These are phyloP conservation scores for Phylloscopus collybita DNA, from an alignment of 2,797 vertebrate species.

Conservation along the genomic window DNA sequence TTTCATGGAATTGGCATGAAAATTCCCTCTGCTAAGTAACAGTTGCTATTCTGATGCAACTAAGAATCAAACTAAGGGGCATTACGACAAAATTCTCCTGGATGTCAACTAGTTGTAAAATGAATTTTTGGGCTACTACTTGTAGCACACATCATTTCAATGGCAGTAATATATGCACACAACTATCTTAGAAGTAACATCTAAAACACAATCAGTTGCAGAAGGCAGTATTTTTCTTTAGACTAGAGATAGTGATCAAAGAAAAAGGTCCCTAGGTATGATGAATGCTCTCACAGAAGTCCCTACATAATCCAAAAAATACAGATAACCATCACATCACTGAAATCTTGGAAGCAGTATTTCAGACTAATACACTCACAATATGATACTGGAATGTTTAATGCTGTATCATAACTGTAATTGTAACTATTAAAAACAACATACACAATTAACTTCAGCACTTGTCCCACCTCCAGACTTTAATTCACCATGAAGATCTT, in stretches of 20 bases:
- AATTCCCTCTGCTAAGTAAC: neutral
- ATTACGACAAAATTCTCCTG: neutral
- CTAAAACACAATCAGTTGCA: neutral
- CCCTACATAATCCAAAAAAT: neutral
- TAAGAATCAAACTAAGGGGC: neutral
- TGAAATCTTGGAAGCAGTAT: neutral
- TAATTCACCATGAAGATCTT: neutral
- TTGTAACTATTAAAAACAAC: neutral
- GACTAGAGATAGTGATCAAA: neutral
- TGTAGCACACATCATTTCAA: neutral
- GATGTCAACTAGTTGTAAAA: neutral
- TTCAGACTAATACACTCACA: neutral
- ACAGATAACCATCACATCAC: neutral
- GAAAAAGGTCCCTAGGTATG: neutral
- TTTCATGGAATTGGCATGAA: neutral
- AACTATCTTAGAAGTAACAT: neutral
- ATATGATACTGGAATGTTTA: neutral
- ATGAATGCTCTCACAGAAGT: neutral
- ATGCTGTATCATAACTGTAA: neutral
- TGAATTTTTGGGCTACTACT: neutral
- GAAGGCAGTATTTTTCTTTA: neutral
- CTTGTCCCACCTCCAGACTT: neutral
- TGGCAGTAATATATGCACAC: neutral
- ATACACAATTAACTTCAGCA: neutral
- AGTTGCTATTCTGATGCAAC: neutral